phyloP scores from a whole-genome alignment of 2,888 invertebrate species.

The Callosobruchus maculatus region DNA sequence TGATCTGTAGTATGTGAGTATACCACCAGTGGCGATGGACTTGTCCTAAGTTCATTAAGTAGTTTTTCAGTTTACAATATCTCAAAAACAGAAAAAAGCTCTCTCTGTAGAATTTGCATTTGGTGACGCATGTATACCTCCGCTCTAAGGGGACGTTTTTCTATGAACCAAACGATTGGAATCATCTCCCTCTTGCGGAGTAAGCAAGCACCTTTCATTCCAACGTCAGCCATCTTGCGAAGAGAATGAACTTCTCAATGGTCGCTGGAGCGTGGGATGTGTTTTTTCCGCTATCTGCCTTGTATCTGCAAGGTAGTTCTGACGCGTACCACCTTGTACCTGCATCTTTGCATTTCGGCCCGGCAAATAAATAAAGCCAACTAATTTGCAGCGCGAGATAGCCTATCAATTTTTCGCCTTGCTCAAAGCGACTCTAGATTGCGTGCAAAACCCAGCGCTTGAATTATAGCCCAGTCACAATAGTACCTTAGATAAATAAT shows the following conservation, averaged over 20 bases:
- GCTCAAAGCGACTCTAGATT: slow-evolving; percentile 33
- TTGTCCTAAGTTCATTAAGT: too few species aligned
- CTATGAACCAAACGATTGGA: too few species aligned
- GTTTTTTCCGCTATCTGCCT: background rate
- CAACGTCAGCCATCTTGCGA: background rate
- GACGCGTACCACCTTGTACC: background rate
- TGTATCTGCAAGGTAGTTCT: background rate
- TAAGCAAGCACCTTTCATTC: too few species aligned
- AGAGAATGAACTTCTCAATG: background rate
- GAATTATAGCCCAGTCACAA: background rate
- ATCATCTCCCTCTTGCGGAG: too few species aligned
- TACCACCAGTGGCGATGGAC: too few species aligned
- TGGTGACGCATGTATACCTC: too few species aligned
- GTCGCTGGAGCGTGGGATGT: background rate
- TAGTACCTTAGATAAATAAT: background rate
- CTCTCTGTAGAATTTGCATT: too few species aligned
- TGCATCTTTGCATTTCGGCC: background rate
- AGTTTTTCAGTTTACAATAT: too few species aligned
- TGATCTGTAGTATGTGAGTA: too few species aligned
- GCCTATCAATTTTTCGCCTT: slow-evolving; percentile 24
- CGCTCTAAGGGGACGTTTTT: too few species aligned
- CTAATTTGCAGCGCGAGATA: slow-evolving; percentile 21
- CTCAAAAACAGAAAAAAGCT: too few species aligned
- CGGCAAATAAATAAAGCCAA: slow-evolving; percentile 16
- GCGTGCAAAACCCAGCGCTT: slow-evolving; percentile 34